phyloP scores from a whole-genome alignment of 2,113 vertebrate genomes.

The Aegithalos caudatus region DNA sequence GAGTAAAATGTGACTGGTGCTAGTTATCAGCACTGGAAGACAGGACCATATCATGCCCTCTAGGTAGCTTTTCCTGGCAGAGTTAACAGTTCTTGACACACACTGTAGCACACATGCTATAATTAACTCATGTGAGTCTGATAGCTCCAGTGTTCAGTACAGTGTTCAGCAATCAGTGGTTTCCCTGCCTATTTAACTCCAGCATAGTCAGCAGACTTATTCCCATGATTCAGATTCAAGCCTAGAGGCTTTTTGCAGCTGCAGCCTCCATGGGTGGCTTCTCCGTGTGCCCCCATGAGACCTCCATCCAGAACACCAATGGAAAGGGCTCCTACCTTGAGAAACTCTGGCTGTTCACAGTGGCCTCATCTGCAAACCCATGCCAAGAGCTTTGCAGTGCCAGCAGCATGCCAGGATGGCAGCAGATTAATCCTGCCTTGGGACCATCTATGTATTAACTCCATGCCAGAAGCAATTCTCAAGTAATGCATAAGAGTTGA shows the following conservation, averaged over 20 bases:
- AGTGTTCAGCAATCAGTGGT: neutral
- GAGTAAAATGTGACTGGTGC: neutral
- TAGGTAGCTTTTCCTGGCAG: neutral
- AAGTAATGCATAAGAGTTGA: neutral
- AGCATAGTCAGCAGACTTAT: neutral
- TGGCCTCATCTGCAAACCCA: neutral
- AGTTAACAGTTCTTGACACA: neutral
- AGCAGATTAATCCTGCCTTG: neutral
- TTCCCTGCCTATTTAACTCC: neutral
- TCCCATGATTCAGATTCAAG: neutral
- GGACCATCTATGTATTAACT: neutral
- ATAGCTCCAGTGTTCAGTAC: neutral
- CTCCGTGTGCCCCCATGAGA: neutral
- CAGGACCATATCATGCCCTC: neutral
- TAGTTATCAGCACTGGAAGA: neutral
- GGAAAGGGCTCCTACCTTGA: neutral
- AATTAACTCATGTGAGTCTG: neutral
- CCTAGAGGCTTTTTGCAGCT: neutral
- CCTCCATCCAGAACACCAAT: neutral
- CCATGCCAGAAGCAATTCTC: neutral
- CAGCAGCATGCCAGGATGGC: neutral
- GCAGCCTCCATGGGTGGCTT: neutral
- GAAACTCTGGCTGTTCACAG: neutral
- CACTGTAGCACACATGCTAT: accelerated
- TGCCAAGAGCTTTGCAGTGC: neutral